phyloP scores from a whole-genome alignment of 1,140 invertebrate species.

The Orchesella cincta region DNA sequence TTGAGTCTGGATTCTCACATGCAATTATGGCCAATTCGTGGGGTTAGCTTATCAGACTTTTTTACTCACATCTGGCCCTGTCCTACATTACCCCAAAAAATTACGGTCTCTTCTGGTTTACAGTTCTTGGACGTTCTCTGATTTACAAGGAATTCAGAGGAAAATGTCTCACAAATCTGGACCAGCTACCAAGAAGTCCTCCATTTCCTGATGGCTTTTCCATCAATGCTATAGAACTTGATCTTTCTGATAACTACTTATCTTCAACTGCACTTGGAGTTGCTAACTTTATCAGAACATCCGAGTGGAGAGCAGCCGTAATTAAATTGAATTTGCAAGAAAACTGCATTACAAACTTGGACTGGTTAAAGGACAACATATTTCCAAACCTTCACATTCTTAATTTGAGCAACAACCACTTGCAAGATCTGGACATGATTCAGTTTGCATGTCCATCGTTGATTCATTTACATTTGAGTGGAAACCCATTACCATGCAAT shows the following conservation, averaged over 20 bases:
- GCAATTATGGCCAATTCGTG: conserved; percentile 22
- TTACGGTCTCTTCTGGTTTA: too few species aligned
- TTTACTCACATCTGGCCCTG: too few species aligned
- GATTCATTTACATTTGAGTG: conserved; percentile 38
- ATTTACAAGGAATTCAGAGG: conserved; percentile 22
- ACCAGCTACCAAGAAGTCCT: conserved; percentile 26
- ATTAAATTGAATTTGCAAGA: conserved; percentile 43
- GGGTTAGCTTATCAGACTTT: too few species aligned
- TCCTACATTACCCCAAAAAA: too few species aligned
- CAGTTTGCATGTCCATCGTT: conserved; percentile 33
- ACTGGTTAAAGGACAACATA: conserved; percentile 36
- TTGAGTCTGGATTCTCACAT: conserved; percentile 29
- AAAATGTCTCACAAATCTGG: conserved; percentile 38
- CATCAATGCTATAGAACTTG: not conserved
- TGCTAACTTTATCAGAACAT: not conserved
- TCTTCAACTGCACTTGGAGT: conserved; percentile 6
- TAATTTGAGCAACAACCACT: conserved; percentile 40
- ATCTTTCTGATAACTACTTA: conserved; percentile 47
- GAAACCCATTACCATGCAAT: conserved; percentile 41
- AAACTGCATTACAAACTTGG: conserved; percentile 40
- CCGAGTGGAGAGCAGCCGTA: conserved; percentile 36
- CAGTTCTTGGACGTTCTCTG: not conserved
- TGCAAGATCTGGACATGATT: conserved; percentile 34
- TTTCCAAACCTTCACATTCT: conserved; percentile 46
- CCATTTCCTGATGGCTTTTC: conserved; percentile 21